These are phyloP conservation scores for Threskiornis aethiopicus DNA, from an alignment of 2,797 vertebrate species.

Conservation along the genomic window DNA sequence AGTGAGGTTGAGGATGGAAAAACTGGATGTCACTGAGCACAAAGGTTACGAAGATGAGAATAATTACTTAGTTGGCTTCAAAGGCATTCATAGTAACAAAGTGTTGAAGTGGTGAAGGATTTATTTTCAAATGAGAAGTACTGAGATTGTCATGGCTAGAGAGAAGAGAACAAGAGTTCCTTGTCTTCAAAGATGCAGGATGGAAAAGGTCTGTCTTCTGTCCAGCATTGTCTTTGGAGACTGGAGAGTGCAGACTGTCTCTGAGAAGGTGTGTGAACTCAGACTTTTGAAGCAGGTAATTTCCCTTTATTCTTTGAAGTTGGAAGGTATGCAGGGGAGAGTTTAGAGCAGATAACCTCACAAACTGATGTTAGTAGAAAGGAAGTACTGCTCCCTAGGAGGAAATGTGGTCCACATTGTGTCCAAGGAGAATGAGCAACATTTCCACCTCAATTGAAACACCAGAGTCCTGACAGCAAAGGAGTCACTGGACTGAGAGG, in stretches of 20 bases:
- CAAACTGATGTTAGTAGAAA: not conserved
- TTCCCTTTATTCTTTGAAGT: not conserved
- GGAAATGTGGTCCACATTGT: not conserved
- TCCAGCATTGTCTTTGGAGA: not conserved
- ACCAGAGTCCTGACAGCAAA: not conserved
- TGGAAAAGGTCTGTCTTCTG: not conserved
- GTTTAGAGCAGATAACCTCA: not conserved
- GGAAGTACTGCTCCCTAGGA: fast-evolving
- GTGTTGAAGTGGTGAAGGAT: not conserved
- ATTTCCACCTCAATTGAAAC: conserved; percentile 23
- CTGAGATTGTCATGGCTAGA: not conserved
- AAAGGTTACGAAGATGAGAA: not conserved
- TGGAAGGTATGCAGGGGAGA: not conserved
- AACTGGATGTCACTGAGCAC: not conserved
- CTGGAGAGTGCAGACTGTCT: not conserved
- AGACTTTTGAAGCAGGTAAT: not conserved
- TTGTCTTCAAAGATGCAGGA: not conserved
- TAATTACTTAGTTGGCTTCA: not conserved
- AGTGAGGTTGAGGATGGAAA: not conserved
- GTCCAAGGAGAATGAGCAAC: conserved; percentile 24
- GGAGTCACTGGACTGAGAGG: conserved; percentile 8
- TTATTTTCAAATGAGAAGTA: not conserved
- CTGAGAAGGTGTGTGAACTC: not conserved
- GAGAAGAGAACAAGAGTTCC: not conserved
- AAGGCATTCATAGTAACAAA: fast-evolving